Evolutionary conservation across 2,113 vertebrate species (phyloP), one percentile per base, ranked within the genome.

Genomic region (Thalassoma bifasciatum): DNA sequence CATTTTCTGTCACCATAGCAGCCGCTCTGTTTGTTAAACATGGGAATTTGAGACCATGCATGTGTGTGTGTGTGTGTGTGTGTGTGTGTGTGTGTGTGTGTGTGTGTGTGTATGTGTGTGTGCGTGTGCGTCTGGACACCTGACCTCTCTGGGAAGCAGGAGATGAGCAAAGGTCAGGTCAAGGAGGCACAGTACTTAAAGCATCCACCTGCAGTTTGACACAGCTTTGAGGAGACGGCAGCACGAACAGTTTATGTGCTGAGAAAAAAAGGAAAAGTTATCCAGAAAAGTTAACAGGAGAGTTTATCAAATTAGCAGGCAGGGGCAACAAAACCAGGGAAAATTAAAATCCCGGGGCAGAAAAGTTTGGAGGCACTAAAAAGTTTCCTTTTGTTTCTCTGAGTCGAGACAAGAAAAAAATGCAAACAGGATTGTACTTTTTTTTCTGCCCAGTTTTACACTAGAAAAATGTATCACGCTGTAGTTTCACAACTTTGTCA

Each of bases 121-220:
- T 13, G 40, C 0, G 40, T 2, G 40, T 30, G 30, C 6, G 63
- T 37, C 37, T 21, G 44, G 79, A 82, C 60, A 82, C 68, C 36
- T 58, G 68, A 85, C 64, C 59, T 60, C 68, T 73, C 73, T 77
- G 73, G 56, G 47, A 73, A 64, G 60, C 26, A 36, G 30, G 30
- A 38, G 26, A 5, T 16, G 79, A 26, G n/a, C 46, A 75, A 51
- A 75, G 76, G 76, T 30, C 82, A 76, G 66, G 72, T 71, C 76
- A 79, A 11, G 36, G 67, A 77, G 57, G 63, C 51, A 34, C 67
- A 77, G 42, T 34, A 52, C 19, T 36, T 52, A 44, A 65, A 76
- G 23, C 0, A 6, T 72, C n/a, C 58, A 59, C 37, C 72, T 72
- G 63, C 69, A 72, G 5, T 21, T 24, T 59, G 65, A 37, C 37